phyloP scores from a whole-genome alignment of 1,140 invertebrate species.

The Drosophila lacertosa region DNA sequence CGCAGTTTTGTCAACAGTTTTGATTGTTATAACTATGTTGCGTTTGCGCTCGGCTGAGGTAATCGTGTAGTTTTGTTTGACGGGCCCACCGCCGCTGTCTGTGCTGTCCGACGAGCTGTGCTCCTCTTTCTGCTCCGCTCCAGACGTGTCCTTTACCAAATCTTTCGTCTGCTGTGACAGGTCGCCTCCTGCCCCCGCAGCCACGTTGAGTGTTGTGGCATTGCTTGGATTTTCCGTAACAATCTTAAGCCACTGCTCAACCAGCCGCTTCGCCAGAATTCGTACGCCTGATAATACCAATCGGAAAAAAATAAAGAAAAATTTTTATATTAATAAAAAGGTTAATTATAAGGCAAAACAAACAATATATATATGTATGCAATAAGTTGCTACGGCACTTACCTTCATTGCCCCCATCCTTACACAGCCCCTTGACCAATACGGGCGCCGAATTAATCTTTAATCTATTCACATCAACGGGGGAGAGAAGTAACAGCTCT shows the following conservation, averaged over 20 bases:
- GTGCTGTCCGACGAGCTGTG: conserved; percentile 58
- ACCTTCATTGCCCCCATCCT: conserved; percentile 92
- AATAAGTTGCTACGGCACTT: conserved; percentile 47
- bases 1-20: conserved; percentile 83
- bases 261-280: conserved; percentile 90
- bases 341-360: neutral
- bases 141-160: neutral
- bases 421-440: conserved; percentile 94
- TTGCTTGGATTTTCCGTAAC: conserved; percentile 85
- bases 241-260: conserved; percentile 95
- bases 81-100: conserved; percentile 47
- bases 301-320: conserved; percentile 2
- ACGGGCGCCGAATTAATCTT: conserved; percentile 96
- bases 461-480: conserved; percentile 94
- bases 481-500: conserved; percentile 92
- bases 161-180: neutral
- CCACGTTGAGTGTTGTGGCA: conserved; percentile 1
- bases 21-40: conserved; percentile 85
- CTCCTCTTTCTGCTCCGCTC: conserved; percentile 25
- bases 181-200: conserved; percentile 14
- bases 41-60: conserved; percentile 68
- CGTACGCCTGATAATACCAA: conserved; percentile 87
- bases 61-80: conserved; percentile 61
- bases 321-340: neutral
- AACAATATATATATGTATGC: too few relatives aligned